phyloP scores from a whole-genome alignment of 37 sponge, comb jelly and placozoan species.

The Tethya wilhelma region DNA sequence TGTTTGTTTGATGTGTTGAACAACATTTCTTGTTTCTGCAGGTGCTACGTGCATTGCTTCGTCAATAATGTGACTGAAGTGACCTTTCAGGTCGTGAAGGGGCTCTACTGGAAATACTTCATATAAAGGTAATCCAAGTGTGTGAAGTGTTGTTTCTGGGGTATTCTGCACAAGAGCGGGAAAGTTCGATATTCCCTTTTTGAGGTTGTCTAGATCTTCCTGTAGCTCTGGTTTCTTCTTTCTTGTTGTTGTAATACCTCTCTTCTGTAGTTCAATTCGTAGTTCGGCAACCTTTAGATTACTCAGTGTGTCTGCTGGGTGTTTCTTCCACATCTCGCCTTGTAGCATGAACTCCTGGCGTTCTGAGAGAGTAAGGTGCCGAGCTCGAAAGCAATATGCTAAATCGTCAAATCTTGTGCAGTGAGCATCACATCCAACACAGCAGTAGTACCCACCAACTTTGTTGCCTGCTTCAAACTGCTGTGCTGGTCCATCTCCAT shows the following conservation, averaged over 20 bases:
- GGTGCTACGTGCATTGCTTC: not conserved
- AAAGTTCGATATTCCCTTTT: constrained; percentile 24
- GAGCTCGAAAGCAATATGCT: constrained; percentile 13
- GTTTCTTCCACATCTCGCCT: constrained; percentile 1
- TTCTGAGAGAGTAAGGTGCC: not conserved
- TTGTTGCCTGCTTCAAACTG: constrained; percentile 37
- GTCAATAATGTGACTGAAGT: constrained; percentile 24
- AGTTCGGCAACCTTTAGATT: constrained; percentile 23
- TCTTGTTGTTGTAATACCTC: constrained; percentile 6
- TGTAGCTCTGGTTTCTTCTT: constrained; percentile 23
- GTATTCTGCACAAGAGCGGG: constrained; percentile 24
- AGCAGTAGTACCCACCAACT: constrained; percentile 21
- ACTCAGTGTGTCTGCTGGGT: not conserved
- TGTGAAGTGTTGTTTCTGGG: constrained; percentile 2
- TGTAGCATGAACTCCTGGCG: constrained; percentile 11
- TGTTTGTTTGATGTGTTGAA: not conserved
- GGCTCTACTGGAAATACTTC: constrained; percentile 15
- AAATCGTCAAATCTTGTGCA: constrained; percentile 9
- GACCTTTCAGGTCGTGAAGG: constrained; percentile 27
- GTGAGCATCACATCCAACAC: constrained; percentile 33
- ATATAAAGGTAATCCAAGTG: not conserved
- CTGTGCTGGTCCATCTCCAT: no score
- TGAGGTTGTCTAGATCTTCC: not conserved
- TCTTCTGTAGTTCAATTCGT: constrained; percentile 13
- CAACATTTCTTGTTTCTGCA: not conserved